Conservation (phyloP, 2,113 vertebrate species). For the Heloderma charlesbogerti region DNA sequence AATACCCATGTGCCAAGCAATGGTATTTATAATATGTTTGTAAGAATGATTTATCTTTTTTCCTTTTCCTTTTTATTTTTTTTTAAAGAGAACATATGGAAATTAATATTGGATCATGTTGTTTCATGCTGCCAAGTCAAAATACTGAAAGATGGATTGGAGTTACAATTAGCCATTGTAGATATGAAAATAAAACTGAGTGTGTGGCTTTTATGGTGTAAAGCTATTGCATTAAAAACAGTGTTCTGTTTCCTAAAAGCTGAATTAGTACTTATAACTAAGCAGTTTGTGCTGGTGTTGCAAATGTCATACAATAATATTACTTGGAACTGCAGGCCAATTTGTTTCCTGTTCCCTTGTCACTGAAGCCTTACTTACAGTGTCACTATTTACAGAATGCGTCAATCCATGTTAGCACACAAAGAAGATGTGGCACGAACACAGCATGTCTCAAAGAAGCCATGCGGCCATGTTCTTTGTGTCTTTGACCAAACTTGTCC, state of each 20-base stretch:
- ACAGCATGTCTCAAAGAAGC: neutral
- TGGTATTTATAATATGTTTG: neutral
- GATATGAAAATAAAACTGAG: neutral
- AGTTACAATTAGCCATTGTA: neutral
- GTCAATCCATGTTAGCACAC: neutral
- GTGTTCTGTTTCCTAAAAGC: neutral
- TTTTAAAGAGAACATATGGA: neutral
- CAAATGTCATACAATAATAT: neutral
- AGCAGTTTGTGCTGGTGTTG: neutral
- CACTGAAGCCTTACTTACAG: neutral
- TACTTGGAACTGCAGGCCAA: neutral
- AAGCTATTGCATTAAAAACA: neutral
- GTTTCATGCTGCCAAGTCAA: neutral
- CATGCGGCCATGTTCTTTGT: neutral
- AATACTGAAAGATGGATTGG: neutral
- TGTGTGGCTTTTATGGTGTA: neutral
- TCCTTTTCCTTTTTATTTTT: neutral
- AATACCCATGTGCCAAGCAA: neutral
- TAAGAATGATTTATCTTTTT: neutral
- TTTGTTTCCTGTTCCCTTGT: neutral
- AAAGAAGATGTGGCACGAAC: neutral
- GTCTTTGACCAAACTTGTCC: neutral
- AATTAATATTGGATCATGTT: neutral
- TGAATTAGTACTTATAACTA: neutral
- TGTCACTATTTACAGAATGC: neutral